Percentiles rank a stretch among this genome's conserved stretches.
Evolutionary conservation across 2,113 vertebrate genomes (phyloP).

Genomic region (Eupsittula cactorum): DNA sequence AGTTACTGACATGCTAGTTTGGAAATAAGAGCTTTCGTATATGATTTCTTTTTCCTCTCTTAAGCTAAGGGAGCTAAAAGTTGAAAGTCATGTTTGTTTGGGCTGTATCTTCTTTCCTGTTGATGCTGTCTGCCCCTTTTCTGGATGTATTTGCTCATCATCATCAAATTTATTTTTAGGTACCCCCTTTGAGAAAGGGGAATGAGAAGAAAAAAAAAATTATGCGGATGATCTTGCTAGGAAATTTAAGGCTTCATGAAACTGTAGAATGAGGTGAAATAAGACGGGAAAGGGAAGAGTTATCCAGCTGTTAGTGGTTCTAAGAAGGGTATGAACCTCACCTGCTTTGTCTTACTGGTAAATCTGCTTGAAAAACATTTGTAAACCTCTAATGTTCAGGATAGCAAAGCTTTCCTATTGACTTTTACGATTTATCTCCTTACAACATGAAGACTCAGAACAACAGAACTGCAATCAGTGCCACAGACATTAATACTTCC

Average conservation of each 20-base stretch:
- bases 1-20: neutral
- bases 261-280: neutral
- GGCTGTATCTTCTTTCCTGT: neutral
- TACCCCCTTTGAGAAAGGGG: neutral
- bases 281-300: neutral
- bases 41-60: neutral
- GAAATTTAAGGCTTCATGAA: neutral
- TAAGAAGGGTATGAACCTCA: neutral
- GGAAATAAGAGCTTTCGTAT: neutral
- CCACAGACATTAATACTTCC: neutral
- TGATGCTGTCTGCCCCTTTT: neutral
- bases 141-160: neutral
- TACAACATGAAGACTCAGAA: neutral
- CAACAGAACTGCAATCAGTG: neutral
- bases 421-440: neutral
- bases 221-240: neutral
- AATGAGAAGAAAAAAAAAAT: neutral
- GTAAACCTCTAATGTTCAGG: neutral
- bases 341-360: neutral
- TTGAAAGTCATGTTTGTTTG: neutral
- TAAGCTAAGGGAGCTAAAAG: neutral
- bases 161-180: neutral
- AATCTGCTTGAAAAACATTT: neutral
- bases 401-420: neutral
- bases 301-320: neutral